A percentile compares a stretch with the other conserved stretches of the same genome.
Conservation (phyloP, 2,113 vertebrate genomes). For the Ammodytes marinus region DNA sequence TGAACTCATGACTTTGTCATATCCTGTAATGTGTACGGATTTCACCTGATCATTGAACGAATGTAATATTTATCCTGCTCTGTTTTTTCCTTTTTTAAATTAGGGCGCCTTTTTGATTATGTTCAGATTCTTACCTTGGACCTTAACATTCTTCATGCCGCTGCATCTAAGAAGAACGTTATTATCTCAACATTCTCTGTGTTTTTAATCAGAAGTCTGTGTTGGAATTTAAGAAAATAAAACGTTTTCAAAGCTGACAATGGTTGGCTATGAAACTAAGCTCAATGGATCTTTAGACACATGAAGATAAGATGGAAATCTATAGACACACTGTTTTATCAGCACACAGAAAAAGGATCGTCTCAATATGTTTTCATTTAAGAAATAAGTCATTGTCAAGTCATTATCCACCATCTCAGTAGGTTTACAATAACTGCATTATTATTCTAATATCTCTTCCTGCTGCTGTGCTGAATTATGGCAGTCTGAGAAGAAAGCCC, state of each 20-base stretch:
- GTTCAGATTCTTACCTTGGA: conserved; percentile 5
- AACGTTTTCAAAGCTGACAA: conserved; percentile 6
- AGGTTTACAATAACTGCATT: conserved; percentile 41
- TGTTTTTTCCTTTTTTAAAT: conserved; percentile 27
- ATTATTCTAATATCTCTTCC: conserved; percentile 52
- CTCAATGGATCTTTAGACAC: background rate
- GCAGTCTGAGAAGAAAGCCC: conserved; percentile 33
- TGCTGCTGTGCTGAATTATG: conserved; percentile 37
- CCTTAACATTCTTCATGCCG: conserved; percentile 14
- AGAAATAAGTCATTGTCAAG: conserved; percentile 56
- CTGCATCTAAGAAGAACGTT: conserved; percentile 49
- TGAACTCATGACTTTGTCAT: conserved; percentile 22
- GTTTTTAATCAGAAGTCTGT: background rate
- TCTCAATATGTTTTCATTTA: conserved; percentile 65
- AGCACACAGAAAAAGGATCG: conserved; percentile 28
- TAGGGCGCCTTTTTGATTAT: conserved; percentile 2
- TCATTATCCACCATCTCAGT: conserved; percentile 56
- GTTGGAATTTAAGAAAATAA: background rate
- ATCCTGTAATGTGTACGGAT: conserved; percentile 16
- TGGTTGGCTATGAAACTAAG: background rate
- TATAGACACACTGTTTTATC: conserved; percentile 30
- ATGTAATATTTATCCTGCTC: conserved; percentile 39
- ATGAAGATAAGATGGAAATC: background rate
- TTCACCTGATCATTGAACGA: conserved; percentile 32
- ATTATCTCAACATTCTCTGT: background rate